Conservation (phyloP, 2,113 vertebrate species). For the Piaya cayana region DNA sequence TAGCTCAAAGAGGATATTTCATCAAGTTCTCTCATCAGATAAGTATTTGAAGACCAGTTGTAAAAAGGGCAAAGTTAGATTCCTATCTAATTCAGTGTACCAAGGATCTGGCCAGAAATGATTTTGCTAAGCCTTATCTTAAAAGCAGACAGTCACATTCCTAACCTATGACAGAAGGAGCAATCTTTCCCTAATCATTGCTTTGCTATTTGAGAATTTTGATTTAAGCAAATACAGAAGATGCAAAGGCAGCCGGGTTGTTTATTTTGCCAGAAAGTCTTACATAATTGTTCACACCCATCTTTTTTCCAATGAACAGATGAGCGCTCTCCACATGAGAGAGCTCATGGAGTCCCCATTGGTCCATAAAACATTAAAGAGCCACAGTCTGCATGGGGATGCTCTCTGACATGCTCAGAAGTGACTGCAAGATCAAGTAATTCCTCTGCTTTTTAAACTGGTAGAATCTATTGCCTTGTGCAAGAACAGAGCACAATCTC, state of each 20-base stretch:
- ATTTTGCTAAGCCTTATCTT: constrained; percentile 20
- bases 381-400: neutral
- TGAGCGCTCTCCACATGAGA: neutral
- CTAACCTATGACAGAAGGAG: neutral
- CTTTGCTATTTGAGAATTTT: neutral
- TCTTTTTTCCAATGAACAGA: neutral
- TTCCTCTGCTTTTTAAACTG: neutral
- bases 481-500: neutral
- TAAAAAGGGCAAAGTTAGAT: neutral
- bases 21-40: neutral
- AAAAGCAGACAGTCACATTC: constrained; percentile 39
- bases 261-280: neutral
- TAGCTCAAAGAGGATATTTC: neutral
- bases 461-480: neutral
- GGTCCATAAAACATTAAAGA: neutral
- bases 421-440: neutral
- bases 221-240: neutral
- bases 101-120: neutral
- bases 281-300: neutral
- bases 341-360: neutral
- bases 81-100: neutral
- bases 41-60: constrained; percentile 8
- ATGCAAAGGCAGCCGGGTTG: neutral
- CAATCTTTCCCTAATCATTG: neutral
- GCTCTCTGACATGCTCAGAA: fast-evolving